phyloP scores from a whole-genome alignment of 64 coral and sea anemone species.

The Astreopora myriophthalma region DNA sequence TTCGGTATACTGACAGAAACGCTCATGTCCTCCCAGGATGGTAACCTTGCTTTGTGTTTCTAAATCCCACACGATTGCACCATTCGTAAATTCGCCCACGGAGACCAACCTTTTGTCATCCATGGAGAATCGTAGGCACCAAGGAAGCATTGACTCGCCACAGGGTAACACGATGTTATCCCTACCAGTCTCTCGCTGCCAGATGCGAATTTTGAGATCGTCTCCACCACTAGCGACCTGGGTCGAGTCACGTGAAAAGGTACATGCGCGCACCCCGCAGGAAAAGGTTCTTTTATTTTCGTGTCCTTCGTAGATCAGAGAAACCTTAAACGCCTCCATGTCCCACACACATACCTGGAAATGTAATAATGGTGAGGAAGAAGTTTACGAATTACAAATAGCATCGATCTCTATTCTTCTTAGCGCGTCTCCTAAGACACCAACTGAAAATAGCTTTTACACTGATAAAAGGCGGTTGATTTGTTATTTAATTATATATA shows the following conservation, averaged over 20 bases:
- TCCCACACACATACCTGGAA: constrained; percentile 57
- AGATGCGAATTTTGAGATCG: constrained; percentile 67
- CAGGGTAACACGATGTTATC: constrained; percentile 60
- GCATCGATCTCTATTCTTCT: no score
- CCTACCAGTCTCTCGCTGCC: constrained; percentile 51
- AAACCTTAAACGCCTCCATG: constrained; percentile 17
- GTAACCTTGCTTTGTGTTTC: constrained; percentile 8
- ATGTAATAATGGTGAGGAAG: neutral
- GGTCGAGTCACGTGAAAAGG: constrained; percentile 49
- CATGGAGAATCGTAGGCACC: constrained; percentile 52
- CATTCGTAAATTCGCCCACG: constrained; percentile 55
- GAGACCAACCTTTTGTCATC: constrained; percentile 55
- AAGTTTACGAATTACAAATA: no score
- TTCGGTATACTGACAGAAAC: constrained; percentile 70
- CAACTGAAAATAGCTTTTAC: no score
- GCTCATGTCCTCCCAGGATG: constrained; percentile 38
- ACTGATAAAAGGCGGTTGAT: no score
- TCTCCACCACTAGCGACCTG: constrained; percentile 70
- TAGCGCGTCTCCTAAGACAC: no score
- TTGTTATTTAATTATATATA: no score
- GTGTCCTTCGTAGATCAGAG: constrained; percentile 61
- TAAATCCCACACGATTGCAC: constrained; percentile 64
- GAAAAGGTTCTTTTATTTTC: constrained; percentile 55
- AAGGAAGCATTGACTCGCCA: constrained; percentile 33
- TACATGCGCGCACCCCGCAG: constrained; percentile 61